Evolutionary conservation across 2,888 invertebrate species (phyloP).

Genomic region (Synanthedon tipuliformis): DNA sequence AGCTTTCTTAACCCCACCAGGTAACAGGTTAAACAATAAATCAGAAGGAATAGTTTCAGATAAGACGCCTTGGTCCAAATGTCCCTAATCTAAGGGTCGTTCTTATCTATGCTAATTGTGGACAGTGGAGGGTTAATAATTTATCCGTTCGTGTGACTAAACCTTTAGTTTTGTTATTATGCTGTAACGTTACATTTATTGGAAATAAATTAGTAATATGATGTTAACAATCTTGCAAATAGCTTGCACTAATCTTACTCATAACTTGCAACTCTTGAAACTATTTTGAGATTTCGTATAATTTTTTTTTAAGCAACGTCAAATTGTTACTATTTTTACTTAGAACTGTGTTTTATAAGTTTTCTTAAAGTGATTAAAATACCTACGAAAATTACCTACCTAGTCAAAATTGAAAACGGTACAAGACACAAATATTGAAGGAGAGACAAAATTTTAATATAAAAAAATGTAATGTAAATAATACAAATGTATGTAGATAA

Average conservation of each 20-base stretch:
- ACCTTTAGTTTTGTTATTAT: conserved; percentile 5
- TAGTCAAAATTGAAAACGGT: too few species aligned
- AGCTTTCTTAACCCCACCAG: neutral
- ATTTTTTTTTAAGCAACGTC: too few species aligned
- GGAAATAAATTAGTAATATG: neutral
- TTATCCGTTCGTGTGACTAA: conserved; percentile 20
- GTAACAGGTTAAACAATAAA: conserved; percentile 4
- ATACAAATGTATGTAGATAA: too few species aligned
- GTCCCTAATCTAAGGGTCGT: conserved; percentile 3
- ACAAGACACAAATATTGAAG: too few species aligned
- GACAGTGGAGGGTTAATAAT: conserved; percentile 19
- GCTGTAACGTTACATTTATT: neutral
- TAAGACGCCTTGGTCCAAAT: conserved; percentile 9
- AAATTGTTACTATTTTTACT: too few species aligned
- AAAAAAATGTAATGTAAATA: too few species aligned
- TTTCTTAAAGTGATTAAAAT: too few species aligned
- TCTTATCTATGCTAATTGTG: conserved; percentile 30
- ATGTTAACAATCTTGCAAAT: too few species aligned
- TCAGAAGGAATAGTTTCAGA: conserved; percentile 6
- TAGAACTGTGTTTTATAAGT: too few species aligned
- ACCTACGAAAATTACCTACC: too few species aligned
- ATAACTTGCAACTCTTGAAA: neutral
- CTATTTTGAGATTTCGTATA: neutral
- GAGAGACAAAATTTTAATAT: too few species aligned
- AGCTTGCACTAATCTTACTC: too few species aligned